These are phyloP conservation scores for Hetaerina titia DNA, from an alignment of 2,888 invertebrate species.

Conservation along the genomic window DNA sequence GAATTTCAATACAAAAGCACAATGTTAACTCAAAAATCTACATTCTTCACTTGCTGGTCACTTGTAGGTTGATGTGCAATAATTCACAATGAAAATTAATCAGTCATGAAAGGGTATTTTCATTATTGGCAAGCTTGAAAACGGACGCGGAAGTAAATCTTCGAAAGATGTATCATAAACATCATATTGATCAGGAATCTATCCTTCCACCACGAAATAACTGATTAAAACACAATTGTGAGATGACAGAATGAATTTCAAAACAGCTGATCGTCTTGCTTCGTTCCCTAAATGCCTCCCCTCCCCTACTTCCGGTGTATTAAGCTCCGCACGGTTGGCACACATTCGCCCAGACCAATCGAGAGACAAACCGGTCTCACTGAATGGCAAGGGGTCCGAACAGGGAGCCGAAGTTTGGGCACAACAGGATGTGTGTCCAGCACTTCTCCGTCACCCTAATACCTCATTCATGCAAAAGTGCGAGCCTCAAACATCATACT, in stretches of 20 bases:
- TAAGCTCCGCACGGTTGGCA: constrained; percentile 3
- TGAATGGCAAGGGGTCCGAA: neutral
- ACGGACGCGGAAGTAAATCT: too few species aligned
- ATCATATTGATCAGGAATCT: too few species aligned
- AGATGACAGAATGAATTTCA: neutral
- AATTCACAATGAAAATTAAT: too few species aligned
- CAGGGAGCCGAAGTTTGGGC: neutral
- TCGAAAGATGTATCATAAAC: too few species aligned
- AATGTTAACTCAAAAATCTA: too few species aligned
- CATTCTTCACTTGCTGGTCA: too few species aligned
- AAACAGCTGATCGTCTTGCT: constrained; percentile 35
- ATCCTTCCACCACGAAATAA: too few species aligned
- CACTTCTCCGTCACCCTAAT: neutral
- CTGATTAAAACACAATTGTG: too few species aligned
- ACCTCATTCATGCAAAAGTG: neutral
- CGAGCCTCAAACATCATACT: neutral
- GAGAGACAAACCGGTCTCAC: neutral
- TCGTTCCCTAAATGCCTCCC: neutral
- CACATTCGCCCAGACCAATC: constrained; percentile 25
- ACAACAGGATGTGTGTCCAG: neutral
- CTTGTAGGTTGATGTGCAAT: too few species aligned
- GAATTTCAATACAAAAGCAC: too few species aligned
- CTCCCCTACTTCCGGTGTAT: constrained; percentile 42
- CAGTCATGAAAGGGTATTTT: too few species aligned
- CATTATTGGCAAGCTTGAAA: too few species aligned